Evolutionary conservation across 37 sponge, comb jelly and placozoan genomes (phyloP), one percentile per base, ranked within the genome.

Genomic region (Aphrocallistes beatrix): DNA sequence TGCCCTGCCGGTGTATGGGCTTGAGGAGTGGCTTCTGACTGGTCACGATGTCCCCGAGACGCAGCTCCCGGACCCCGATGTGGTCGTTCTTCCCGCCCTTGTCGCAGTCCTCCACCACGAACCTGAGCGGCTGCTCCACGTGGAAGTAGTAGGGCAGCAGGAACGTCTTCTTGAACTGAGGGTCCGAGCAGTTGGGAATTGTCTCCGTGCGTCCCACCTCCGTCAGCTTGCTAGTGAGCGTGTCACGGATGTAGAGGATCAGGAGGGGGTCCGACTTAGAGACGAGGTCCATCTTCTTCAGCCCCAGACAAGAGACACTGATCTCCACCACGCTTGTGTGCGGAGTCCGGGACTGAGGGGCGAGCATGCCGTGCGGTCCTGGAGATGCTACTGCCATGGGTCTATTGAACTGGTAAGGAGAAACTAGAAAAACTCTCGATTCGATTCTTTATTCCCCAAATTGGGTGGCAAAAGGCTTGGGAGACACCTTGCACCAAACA

Each of bases 281-380:
- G 10, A 60, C 6, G 6, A 60, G 8, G n/a, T 60, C 75, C 75
- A 60, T 60, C 75, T 60, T 60, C 75, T 60, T 60, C 21, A 60
- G 75, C 25, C 75, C 75, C 75, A 60, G 75, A 60, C 75, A 60
- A 1, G 75, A 60, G 10, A 60, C 34, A 13, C 75, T 60, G 10
- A 60, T 60, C 75, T 60, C 75, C 75, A 60, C 75, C 3, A 60
- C 28, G n/a, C 75, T 60, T 3, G 75, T 60, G 75, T 60, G 75
- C 25, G 75, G 75, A 6, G 10, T 8, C n/a, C 8, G 10, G n/a
- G 75, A 3, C 8, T 60, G 8, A 6, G 75, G 75, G n/a, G 10
- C 10, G 6, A 28, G n/a, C 3, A 30, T 3, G 8, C 6, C 75
- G 25, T 21, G 32, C 10, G 25, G 75, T 60, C 10, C 3, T 19